phyloP scores from a whole-genome alignment of 2,113 vertebrate genomes.

The Apaloderma vittatum region DNA sequence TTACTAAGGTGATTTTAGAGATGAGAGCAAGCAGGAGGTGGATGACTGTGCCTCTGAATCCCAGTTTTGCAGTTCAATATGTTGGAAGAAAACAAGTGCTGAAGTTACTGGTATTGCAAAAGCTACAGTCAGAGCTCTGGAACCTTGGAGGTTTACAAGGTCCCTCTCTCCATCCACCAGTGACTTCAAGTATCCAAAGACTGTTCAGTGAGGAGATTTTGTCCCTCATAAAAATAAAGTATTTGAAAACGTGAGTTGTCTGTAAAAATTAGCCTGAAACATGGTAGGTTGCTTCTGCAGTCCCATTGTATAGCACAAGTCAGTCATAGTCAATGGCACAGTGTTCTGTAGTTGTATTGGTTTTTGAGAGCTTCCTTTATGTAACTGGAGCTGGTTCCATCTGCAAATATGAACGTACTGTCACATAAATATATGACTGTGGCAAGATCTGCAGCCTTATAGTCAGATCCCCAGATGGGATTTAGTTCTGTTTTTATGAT shows the following conservation, averaged over 20 bases:
- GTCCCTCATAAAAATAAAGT: background rate
- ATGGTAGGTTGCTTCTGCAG: background rate
- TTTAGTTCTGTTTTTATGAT: background rate
- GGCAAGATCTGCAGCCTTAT: background rate
- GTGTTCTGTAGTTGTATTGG: background rate
- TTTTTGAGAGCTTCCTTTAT: background rate
- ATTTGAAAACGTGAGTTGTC: background rate
- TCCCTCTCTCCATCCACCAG: background rate
- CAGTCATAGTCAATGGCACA: fast-evolving
- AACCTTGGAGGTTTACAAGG: background rate
- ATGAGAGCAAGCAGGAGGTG: background rate
- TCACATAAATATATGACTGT: background rate
- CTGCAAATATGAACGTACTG: background rate
- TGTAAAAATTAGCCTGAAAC: background rate
- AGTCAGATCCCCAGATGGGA: background rate
- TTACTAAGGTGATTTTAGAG: background rate
- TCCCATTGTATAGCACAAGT: background rate
- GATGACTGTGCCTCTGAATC: background rate
- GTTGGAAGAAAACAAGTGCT: background rate
- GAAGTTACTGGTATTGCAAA: background rate
- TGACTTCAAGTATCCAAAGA: background rate
- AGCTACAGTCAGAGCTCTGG: background rate
- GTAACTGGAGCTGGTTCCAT: background rate
- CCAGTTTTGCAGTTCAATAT: background rate
- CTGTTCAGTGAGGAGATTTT: background rate